Percentiles rank a stretch among this genome's conserved stretches.
Evolutionary conservation across 2,113 vertebrate genomes (phyloP).

Genomic region (Todiramphus saurophagus): DNA sequence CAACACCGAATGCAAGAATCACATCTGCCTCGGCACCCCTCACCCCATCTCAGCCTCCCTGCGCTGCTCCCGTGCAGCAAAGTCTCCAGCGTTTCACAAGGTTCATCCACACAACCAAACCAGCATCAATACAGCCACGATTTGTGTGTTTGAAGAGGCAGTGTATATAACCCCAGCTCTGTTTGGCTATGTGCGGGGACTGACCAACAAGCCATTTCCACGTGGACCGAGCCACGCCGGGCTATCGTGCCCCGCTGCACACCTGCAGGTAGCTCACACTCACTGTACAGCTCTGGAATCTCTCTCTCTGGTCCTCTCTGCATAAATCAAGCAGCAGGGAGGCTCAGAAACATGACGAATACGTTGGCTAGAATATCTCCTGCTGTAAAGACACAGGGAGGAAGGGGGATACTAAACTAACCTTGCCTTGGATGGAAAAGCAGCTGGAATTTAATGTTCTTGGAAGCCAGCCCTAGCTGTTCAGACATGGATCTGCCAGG

Average conservation of each 20-base stretch:
- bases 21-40: not conserved
- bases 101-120: fast-evolving
- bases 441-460: conserved; percentile 75
- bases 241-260: not conserved
- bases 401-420: conserved; percentile 71
- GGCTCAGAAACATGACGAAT: conserved; percentile 75
- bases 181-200: fast-evolving
- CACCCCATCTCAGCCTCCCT: not conserved
- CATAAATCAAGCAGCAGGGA: conserved; percentile 76
- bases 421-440: conserved; percentile 69
- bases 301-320: not conserved
- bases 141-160: fast-evolving
- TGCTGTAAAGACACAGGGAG: conserved; percentile 54
- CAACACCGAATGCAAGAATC: fast-evolving
- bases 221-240: fast-evolving
- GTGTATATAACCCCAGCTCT: not conserved
- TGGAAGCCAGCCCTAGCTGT: conserved; percentile 70
- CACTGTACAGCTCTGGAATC: not conserved
- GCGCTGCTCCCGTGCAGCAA: not conserved
- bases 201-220: fast-evolving
- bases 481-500: conserved; percentile 68
- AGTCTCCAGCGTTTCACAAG: not conserved
- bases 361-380: conserved; percentile 68
- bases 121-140: fast-evolving
- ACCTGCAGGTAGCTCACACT: conserved; percentile 9